A percentile compares a stretch with the other conserved stretches of the same genome.
phyloP scores from a whole-genome alignment of 2,797 vertebrate species.

The Hozukius guyotensis region DNA sequence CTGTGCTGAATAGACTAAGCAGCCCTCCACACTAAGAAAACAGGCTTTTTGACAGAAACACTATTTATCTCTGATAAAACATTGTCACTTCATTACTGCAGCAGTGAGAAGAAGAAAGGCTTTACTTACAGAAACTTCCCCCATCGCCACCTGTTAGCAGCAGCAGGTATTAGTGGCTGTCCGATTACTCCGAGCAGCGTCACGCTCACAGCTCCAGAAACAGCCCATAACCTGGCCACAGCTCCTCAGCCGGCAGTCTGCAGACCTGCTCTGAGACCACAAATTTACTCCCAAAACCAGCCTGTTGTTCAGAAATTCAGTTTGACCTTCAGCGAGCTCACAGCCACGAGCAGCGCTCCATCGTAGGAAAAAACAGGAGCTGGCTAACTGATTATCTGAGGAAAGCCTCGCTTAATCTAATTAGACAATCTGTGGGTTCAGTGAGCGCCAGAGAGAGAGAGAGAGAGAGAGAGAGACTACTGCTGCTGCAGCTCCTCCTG shows the following conservation, averaged over 20 bases:
- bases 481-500: conserved; percentile 61
- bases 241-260: conserved; percentile 24
- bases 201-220: conserved; percentile 58
- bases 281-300: conserved; percentile 48
- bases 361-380: conserved; percentile 81
- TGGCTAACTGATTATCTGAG: conserved; percentile 90
- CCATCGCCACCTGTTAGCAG: conserved; percentile 75
- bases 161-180: conserved; percentile 65
- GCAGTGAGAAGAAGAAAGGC: conserved; percentile 30
- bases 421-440: conserved; percentile 86
- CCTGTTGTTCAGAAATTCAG: conserved; percentile 47
- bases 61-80: neutral
- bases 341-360: conserved; percentile 67
- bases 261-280: conserved; percentile 38
- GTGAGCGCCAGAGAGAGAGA: conserved; percentile 58
- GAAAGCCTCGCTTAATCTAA: conserved; percentile 94
- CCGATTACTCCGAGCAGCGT: conserved; percentile 55
- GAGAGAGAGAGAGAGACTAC: neutral
- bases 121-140: conserved; percentile 76
- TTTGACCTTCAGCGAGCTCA: conserved; percentile 85
- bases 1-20: neutral
- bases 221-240: conserved; percentile 59
- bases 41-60: neutral
- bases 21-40: neutral
- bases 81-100: neutral